Base-by-base conservation (phyloP, 2,888 invertebrate species). In the Notocelia uddmanniana region DNA sequence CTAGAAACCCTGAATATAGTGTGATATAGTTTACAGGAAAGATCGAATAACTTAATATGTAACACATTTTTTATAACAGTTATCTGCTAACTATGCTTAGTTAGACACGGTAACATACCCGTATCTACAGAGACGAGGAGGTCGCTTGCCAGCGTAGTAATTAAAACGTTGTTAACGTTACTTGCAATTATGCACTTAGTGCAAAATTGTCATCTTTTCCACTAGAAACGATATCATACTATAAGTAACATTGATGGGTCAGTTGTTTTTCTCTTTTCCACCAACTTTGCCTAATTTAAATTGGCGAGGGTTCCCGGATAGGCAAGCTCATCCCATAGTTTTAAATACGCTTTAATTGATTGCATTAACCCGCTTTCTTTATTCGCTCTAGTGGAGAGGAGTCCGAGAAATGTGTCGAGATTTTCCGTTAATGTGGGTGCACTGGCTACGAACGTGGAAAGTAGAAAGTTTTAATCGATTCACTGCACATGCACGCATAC, bases 381-480 rank as follows among this genome's bases (percentile, higher is more conserved):
- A 83, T 83, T 82, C 88, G 91, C 89, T 92, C 91, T 87, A 90
- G 84, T 91, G 89, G 84, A 88, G 87, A 88, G 76, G 82, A 88
- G 88, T 87, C 85, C 83, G 82, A 88, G 89, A 90, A 90, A 92
- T 88, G 87, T 87, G 87, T 87, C 83, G 83, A 90, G 92, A 91
- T 91, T 92, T 91, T 91, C 92, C 89, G 88, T 89, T 89, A 90
- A 89, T 88, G 85, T 83, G 84, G 83, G 83, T 84, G 86, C 89
- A 87, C 83, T 83, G 83, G 83, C 79, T 84, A 85, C 82, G 86
- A 83, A 83, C 85, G 85, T 90, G 87, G 92, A 93, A 93, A 93
- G 93, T 93, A 89, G 93, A 93, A 93, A 93, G 93, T 91, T 86
- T 83, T 86, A 84, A 88, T 86, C 92, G 89, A 91, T 84, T 90